Evolutionary conservation across 2,113 vertebrate species (phyloP), one percentile per base, ranked within the genome.

Genomic region (Lampris megalopsis): DNA sequence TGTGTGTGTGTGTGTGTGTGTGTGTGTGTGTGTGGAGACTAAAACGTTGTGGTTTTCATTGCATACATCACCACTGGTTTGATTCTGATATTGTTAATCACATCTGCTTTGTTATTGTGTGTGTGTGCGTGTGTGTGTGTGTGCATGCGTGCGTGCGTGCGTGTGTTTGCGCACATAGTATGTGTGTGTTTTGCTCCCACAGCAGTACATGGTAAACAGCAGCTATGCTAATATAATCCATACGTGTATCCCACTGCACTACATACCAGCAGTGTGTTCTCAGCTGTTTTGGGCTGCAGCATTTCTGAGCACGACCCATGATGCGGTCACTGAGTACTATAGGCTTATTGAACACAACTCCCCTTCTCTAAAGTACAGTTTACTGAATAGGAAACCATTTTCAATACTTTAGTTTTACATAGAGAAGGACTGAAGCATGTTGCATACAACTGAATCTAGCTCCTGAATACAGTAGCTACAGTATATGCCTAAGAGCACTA

Each of bases 181-280:
- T 74, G 70, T 50, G 48, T 80, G 73, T 60, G 71, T 80, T 65
- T 75, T 71, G 77, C 78, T 88, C 80, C 24, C 76, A 68, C 58
- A 74, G 73, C 80, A 80, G 86, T 69, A 41, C 80, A 86, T 84
- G 78, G 81, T 87, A 90, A 91, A 89, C 79, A 88, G 85, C 82
- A 89, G 86, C 82, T 86, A 89, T 77, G 77, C 77, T 91, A 88
- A 91, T 88, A 82, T 86, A 70, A 71, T 61, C 71, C 82, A 79
- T 66, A 75, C 71, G 42, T 86, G 71, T 49, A 71, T 86, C 74
- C 82, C 69, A 83, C 80, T 11, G 57, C 82, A 82, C 84, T 77
- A 61, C 86, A 74, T 70, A 64, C 72, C 79, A 84, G 82, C 73
- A 10, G 53, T 92, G 86, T 91, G 91, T 91, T 90, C 73, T 88